Evolutionary conservation across 2,888 invertebrate genomes (phyloP), one percentile per base, ranked within the genome.

Genomic region (Heliconius hortense): DNA sequence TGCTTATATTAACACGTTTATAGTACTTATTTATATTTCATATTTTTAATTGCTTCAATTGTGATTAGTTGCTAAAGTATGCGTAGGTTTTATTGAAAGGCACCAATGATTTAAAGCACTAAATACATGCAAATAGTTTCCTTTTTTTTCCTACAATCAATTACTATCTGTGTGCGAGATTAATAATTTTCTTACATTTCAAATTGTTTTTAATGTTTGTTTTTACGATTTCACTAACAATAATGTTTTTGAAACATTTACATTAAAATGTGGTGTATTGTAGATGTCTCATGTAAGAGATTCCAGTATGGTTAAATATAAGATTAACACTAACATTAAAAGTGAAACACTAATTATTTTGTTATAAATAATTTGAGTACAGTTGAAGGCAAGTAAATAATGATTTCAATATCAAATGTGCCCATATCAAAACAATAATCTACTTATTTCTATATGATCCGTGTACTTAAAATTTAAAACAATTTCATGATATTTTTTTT

Each of bases 1-100:
- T 31, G 31, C 68, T 69, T 10, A 8, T 35, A 35, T 35, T 53
- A n/a, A 56, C 69, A n/a, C 56, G 8, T 31, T 24, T 53, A 56
- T 35, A 69, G 31, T 69, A 69, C 53, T 69, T 69, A 69, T 13
- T 56, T 56, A 53, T 56, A 53, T 31, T 53, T 69, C 21, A 68
- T 18, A 18, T 67, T 53, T 28, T 48, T 53, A 68, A 48, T 31
- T 53, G 53, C 28, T 53, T 68, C 8, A 28, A 68, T 68, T 68
- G 68, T 53, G 53, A 69, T 31, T 53, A 31, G 13, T 68, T 53
- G 64, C 39, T 35, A 64, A 13, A 66, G 15, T 66, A 39, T 66
- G 24, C 39, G 43, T 66, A 39, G 24, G 15, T 24, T 1, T 15
- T 69, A 31, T 56, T 69, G 1, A 56, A 35, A 15, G 15, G 35